Conservation (phyloP, 2,888 invertebrate genomes). For the Arrhopalites spinosus region DNA sequence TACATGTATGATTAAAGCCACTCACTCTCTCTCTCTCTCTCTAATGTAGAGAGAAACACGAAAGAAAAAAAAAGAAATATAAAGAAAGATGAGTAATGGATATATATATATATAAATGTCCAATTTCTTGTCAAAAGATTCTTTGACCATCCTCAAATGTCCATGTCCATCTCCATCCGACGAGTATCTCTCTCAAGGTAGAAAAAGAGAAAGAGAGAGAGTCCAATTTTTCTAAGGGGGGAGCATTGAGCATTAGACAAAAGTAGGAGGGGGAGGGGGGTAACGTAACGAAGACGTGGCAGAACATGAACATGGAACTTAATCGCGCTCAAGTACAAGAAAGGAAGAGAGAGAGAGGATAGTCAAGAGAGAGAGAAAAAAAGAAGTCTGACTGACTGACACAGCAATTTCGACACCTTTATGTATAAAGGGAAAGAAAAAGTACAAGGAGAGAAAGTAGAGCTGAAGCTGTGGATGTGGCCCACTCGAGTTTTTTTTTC, state of each 20-base stretch:
- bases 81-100: too few relatives aligned
- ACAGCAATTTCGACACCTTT: constrained; percentile 35
- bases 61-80: too few relatives aligned
- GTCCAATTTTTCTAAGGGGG: too few relatives aligned
- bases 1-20: too few relatives aligned
- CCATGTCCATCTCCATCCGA: not conserved
- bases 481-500: constrained; percentile 11
- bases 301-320: not conserved
- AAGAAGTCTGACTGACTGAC: constrained; percentile 16
- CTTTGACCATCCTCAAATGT: too few relatives aligned
- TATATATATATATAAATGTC: too few relatives aligned
- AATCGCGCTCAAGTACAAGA: not conserved
- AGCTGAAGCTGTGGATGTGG: not conserved
- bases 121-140: too few relatives aligned
- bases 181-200: too few relatives aligned
- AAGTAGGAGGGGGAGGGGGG: not conserved
- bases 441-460: not conserved
- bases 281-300: not conserved
- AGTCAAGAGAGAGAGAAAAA: not conserved
- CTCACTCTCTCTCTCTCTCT: too few relatives aligned
- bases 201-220: not conserved
- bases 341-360: not conserved
- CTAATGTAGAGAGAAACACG: too few relatives aligned
- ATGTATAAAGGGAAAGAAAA: not conserved
- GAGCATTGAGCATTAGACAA: not conserved